Conservation (phyloP, 2,888 invertebrate species). For the Apamea monoglypha region DNA sequence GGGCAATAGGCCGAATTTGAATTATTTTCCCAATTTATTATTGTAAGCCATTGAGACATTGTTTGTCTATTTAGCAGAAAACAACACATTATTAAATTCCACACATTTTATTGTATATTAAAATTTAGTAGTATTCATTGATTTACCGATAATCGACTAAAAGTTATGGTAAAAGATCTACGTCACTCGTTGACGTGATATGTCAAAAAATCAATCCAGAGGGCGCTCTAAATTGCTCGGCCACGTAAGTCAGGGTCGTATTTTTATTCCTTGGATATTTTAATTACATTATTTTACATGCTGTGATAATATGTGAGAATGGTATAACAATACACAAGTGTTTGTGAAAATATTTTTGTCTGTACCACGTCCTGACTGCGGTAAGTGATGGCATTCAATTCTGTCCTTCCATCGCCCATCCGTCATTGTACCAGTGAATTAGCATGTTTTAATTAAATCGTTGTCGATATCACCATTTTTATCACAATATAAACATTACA, state of each 20-base stretch:
- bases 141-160: constrained; percentile 30
- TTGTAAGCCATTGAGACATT: background rate
- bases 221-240: constrained; percentile 88
- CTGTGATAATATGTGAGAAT: constrained; percentile 85
- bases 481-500: constrained; percentile 78
- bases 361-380: constrained; percentile 74
- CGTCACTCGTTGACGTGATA: constrained; percentile 75
- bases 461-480: constrained; percentile 77
- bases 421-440: constrained; percentile 85
- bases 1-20: background rate
- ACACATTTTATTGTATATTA: background rate
- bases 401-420: constrained; percentile 77
- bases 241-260: constrained; percentile 90
- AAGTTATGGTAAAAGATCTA: background rate
- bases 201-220: constrained; percentile 87
- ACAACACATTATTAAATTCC: background rate
- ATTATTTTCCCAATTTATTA: background rate
- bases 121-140: background rate
- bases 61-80: background rate
- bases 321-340: constrained; percentile 80
- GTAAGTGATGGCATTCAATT: constrained; percentile 75
- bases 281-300: constrained; percentile 81
- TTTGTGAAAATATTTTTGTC: constrained; percentile 79
- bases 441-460: constrained; percentile 85
- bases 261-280: constrained; percentile 84